These are phyloP conservation scores for Drosophila nr. perissopoda DNA, from an alignment of 2,888 invertebrate genomes.

Conservation along the genomic window DNA sequence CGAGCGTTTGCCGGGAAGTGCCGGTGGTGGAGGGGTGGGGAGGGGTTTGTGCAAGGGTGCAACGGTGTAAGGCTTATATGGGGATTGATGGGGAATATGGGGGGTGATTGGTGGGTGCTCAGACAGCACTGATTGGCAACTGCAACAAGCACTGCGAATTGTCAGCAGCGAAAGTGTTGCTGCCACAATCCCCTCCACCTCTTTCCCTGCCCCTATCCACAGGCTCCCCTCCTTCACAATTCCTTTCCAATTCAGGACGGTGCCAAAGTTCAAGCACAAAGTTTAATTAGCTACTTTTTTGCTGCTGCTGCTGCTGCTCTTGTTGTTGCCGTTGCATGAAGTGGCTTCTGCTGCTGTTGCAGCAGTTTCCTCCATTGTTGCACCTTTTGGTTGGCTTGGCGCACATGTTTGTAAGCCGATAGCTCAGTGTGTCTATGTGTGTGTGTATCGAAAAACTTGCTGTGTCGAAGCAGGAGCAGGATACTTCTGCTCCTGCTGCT, in stretches of 20 bases:
- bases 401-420: constrained; percentile 62
- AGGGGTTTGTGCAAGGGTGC: background rate
- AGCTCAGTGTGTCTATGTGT: constrained; percentile 27
- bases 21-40: background rate
- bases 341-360: constrained; percentile 54
- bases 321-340: constrained; percentile 39
- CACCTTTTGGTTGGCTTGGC: constrained; percentile 66
- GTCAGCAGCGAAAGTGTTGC: constrained; percentile 69
- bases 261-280: constrained; percentile 75
- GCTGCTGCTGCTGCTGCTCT: constrained; percentile 17
- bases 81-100: background rate
- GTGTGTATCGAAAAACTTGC: constrained; percentile 61
- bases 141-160: constrained; percentile 8
- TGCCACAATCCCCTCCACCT: background rate
- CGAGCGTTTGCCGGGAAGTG: constrained; percentile 14
- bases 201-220: background rate
- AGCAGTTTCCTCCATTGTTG: constrained; percentile 68
- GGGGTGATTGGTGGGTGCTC: background rate
- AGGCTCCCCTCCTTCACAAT: background rate
- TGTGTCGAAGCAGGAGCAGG: constrained; percentile 49
- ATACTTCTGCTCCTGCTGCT: constrained; percentile 47
- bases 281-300: constrained; percentile 77
- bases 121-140: constrained; percentile 32
- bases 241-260: constrained; percentile 12
- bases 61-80: background rate